phyloP scores from a whole-genome alignment of 2,888 invertebrate species.

The Salticus scenicus region DNA sequence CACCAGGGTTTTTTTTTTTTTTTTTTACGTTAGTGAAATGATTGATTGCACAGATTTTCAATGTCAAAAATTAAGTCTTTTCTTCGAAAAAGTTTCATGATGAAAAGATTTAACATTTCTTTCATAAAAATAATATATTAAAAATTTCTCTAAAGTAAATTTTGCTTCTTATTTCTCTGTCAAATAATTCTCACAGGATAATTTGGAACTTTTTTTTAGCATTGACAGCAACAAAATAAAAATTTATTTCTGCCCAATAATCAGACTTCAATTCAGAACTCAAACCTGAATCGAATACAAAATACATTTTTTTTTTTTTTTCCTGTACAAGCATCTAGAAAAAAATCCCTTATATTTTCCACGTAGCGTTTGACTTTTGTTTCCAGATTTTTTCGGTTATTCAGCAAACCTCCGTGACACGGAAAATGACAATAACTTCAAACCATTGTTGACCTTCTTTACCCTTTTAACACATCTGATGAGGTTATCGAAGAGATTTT shows the following conservation, averaged over 20 bases:
- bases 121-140: no score
- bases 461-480: constrained; percentile 31
- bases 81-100: no score
- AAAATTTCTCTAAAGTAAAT: no score
- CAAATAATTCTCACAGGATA: no score
- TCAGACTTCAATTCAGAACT: constrained; percentile 41
- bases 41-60: no score
- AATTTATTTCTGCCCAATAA: constrained; percentile 30
- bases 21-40: no score
- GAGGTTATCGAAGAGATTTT: constrained; percentile 38
- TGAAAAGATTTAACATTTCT: no score
- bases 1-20: no score
- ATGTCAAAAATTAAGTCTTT: no score
- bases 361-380: constrained; percentile 48
- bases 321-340: constrained; percentile 17
- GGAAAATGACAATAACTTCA: constrained; percentile 26
- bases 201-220: background rate
- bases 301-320: constrained; percentile 33
- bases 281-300: constrained; percentile 39
- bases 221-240: background rate
- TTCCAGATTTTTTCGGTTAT: constrained; percentile 27
- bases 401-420: constrained; percentile 33
- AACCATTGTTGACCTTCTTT: constrained; percentile 21
- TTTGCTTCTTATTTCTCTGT: no score
- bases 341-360: constrained; percentile 17